These are phyloP conservation scores for Erebia aethiops DNA, from an alignment of 2,888 invertebrate genomes.

Conservation along the genomic window DNA sequence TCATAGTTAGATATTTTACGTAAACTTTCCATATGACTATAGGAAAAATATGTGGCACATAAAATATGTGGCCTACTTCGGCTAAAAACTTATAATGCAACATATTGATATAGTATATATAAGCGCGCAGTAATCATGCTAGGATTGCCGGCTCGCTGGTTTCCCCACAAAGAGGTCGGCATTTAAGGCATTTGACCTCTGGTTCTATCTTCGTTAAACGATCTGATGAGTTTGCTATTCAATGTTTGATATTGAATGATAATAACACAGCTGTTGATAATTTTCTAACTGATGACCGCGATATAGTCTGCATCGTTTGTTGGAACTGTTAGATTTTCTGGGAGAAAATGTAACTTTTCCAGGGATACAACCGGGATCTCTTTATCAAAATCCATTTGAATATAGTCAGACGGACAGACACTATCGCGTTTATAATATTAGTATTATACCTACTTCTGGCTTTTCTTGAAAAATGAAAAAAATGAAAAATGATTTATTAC, in stretches of 20 bases:
- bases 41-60: not conserved
- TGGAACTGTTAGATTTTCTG: too few species aligned
- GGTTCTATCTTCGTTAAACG: not conserved
- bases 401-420: too few species aligned
- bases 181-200: slow-evolving; percentile 13
- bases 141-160: slow-evolving; percentile 3
- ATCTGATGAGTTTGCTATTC: not conserved
- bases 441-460: too few species aligned
- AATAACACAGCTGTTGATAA: not conserved
- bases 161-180: slow-evolving; percentile 5
- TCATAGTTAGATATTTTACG: not conserved
- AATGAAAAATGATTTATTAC: too few species aligned
- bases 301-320: too few species aligned
- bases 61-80: slow-evolving; percentile 3
- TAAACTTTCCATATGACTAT: slow-evolving; percentile 1
- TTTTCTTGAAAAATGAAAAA: too few species aligned
- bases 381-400: too few species aligned
- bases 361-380: too few species aligned
- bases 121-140: slow-evolving; percentile 4
- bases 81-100: slow-evolving; percentile 7
- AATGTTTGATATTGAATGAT: not conserved
- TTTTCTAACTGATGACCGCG: too few species aligned
- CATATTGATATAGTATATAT: not conserved
- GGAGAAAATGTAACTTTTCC: too few species aligned
- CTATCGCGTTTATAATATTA: too few species aligned